phyloP scores from a whole-genome alignment of 2,797 vertebrate species.

The Typhlichthys eigenmanni region DNA sequence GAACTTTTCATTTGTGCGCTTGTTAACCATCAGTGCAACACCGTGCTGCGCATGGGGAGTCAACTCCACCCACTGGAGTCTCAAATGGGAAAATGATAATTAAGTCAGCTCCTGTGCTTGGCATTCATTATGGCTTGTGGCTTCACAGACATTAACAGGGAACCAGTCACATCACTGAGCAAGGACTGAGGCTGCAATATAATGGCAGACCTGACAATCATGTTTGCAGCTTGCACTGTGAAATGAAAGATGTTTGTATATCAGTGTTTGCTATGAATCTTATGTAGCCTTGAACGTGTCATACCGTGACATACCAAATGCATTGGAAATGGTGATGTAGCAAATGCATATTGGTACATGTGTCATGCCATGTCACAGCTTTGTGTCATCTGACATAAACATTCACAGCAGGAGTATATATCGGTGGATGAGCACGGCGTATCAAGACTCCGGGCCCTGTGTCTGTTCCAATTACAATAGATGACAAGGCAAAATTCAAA shows the following conservation, averaged over 20 bases:
- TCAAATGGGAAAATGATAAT: constrained; percentile 40
- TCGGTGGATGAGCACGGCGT: not conserved
- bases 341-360: not conserved
- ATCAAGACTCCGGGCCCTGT: not conserved
- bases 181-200: constrained; percentile 32
- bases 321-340: not conserved
- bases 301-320: not conserved
- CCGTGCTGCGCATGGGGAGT: constrained; percentile 25
- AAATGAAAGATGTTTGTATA: constrained; percentile 30
- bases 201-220: constrained; percentile 41
- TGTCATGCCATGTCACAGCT: not conserved
- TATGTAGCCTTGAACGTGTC: not conserved
- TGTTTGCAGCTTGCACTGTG: constrained; percentile 39
- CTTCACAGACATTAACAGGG: constrained; percentile 48
- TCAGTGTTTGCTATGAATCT: constrained; percentile 36
- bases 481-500: constrained; percentile 55
- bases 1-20: constrained; percentile 16
- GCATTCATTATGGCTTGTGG: constrained; percentile 40
- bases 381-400: no score
- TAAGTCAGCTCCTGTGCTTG: constrained; percentile 46
- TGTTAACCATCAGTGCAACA: constrained; percentile 14
- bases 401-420: constrained; percentile 10
- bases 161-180: constrained; percentile 37
- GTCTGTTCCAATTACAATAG: constrained; percentile 49
- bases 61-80: constrained; percentile 36